Percentiles rank a stretch among this genome's conserved stretches.
phyloP scores from a whole-genome alignment of 2,888 invertebrate species.

The Oscheius sp. region DNA sequence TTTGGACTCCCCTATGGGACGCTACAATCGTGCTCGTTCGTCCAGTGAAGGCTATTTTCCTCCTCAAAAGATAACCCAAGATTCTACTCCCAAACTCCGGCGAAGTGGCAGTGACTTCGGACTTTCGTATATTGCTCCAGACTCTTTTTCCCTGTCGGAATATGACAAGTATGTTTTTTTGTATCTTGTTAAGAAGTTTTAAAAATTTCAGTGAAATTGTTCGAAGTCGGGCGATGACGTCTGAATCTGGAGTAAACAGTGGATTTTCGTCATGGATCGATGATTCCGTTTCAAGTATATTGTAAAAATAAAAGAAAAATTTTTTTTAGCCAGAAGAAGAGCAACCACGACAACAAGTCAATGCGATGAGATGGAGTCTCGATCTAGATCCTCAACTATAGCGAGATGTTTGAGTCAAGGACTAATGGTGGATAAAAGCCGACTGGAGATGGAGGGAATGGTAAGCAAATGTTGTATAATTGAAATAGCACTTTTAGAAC shows the following conservation, averaged over 20 bases:
- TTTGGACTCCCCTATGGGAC: not conserved
- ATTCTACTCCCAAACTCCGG: not conserved
- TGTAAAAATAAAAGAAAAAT: not conserved
- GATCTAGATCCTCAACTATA: conserved; percentile 39
- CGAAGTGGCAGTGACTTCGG: conserved; percentile 19
- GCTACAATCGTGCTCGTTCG: not conserved
- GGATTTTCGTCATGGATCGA: conserved; percentile 14
- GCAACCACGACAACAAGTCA: conserved; percentile 25
- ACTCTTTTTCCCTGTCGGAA: not conserved
- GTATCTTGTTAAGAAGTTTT: no score
- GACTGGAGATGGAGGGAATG: conserved; percentile 40
- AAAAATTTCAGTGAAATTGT: not conserved
- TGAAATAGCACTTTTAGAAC: not conserved
- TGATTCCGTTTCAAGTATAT: conserved; percentile 25
- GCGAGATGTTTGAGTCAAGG: conserved; percentile 43
- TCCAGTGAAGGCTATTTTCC: conserved; percentile 16
- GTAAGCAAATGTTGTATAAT: conserved; percentile 6
- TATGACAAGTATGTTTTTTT: conserved; percentile 14
- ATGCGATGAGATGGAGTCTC: conserved; percentile 16
- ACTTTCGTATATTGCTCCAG: not conserved
- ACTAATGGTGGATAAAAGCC: conserved; percentile 35
- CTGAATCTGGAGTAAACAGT: conserved; percentile 23
- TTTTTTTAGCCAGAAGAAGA: conserved; percentile 11
- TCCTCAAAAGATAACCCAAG: not conserved
- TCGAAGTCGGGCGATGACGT: conserved; percentile 24